Evolutionary conservation across 2,113 vertebrate genomes (phyloP).

Genomic region (Craseonycteris thonglongyai): DNA sequence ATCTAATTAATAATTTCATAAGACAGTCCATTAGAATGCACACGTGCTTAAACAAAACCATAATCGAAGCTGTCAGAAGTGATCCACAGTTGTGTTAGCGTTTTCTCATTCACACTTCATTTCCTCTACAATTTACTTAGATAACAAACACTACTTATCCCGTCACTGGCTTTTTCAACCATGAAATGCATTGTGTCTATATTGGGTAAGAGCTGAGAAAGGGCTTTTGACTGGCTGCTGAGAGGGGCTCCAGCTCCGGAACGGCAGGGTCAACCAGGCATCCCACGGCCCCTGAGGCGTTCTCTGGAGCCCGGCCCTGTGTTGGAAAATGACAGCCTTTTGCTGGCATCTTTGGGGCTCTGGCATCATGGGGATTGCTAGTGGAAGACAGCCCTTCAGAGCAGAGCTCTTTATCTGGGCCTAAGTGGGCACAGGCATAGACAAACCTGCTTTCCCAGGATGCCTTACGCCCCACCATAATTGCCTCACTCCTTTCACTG

Average conservation of each 20-base stretch:
- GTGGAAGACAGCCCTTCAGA: not conserved
- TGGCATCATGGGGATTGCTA: not conserved
- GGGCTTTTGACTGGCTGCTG: not conserved
- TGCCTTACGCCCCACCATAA: not conserved
- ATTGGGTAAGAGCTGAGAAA: not conserved
- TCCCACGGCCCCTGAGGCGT: not conserved
- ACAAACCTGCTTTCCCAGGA: not conserved
- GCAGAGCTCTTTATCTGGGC: not conserved
- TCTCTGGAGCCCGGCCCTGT: not conserved
- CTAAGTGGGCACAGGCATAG: not conserved
- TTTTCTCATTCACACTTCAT: slow-evolving; percentile 71
- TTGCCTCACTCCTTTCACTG: not conserved
- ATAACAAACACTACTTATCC: slow-evolving; percentile 58
- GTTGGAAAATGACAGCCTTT: not conserved
- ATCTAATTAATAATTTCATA: slow-evolving; percentile 63
- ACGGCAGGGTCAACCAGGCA: not conserved
- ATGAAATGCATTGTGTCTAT: slow-evolving; percentile 14
- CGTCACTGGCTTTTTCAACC: slow-evolving; percentile 31
- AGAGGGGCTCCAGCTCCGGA: not conserved
- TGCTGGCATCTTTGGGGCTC: not conserved
- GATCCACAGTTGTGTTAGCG: slow-evolving; percentile 62
- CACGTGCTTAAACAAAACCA: slow-evolving; percentile 74
- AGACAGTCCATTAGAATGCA: slow-evolving; percentile 66
- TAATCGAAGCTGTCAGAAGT: slow-evolving; percentile 75
- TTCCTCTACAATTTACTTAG: slow-evolving; percentile 72